Conservation (phyloP, 2,113 vertebrate genomes). For the Myocastor coypus region DNA sequence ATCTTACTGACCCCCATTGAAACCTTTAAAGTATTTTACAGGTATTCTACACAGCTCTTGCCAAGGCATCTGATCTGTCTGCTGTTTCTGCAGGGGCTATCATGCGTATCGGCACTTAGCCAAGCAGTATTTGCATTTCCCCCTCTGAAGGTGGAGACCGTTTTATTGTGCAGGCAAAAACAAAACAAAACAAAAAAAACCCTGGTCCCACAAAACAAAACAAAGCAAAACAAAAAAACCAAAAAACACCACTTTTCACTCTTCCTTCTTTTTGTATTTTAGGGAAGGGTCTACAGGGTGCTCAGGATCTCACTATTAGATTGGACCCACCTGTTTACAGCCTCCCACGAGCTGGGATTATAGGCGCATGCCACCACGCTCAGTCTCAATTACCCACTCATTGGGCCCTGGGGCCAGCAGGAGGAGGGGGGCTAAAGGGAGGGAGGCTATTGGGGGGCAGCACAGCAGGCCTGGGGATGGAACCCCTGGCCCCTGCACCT, state of each 20-base stretch:
- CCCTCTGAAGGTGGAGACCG: background rate
- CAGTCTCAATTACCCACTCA: no score
- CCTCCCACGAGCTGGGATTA: no score
- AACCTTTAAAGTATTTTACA: background rate
- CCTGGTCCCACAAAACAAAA: background rate
- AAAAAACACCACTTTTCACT: background rate
- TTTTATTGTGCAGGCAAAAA: background rate
- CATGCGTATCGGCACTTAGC: background rate
- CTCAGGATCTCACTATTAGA: no score
- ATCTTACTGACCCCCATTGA: background rate
- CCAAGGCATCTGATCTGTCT: background rate
- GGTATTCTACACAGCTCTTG: background rate
- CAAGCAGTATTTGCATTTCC: background rate
- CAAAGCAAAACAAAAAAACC: background rate
- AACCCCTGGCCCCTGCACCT: no score
- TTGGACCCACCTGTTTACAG: no score
- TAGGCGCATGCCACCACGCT: no score
- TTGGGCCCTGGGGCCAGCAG: no score
- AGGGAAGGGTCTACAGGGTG: no score
- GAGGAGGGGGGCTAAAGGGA: no score
- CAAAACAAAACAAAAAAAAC: background rate
- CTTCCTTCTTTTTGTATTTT: no score
- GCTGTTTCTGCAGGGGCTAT: background rate
- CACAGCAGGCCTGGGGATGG: no score
- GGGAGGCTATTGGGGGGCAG: no score